Evolutionary conservation across 1,140 invertebrate genomes (phyloP).

Genomic region (Trinorchestia longiramus): DNA sequence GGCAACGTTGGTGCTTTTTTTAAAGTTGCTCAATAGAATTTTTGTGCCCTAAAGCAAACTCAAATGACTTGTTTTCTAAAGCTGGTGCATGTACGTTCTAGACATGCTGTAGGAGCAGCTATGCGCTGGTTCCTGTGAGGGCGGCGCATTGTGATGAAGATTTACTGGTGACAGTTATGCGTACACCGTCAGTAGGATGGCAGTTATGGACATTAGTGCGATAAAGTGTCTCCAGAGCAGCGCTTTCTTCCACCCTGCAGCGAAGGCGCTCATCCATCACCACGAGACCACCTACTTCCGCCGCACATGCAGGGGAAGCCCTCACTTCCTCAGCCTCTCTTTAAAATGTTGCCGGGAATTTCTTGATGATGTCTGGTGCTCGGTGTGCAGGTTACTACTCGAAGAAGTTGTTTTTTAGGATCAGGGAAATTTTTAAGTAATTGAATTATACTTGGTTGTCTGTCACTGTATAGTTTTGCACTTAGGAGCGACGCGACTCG

Average conservation of each 20-base stretch:
- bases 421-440: too few species aligned
- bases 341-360: neutral
- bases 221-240: slow-evolving; percentile 5
- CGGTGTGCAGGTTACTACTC: too few species aligned
- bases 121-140: neutral
- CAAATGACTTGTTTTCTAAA: neutral
- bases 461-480: too few species aligned
- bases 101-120: neutral
- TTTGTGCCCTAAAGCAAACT: neutral
- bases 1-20: neutral
- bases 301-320: neutral
- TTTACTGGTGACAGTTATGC: slow-evolving; percentile 36
- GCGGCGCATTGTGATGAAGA: slow-evolving; percentile 11
- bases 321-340: neutral
- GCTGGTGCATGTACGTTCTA: neutral
- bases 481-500: too few species aligned
- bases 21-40: neutral
- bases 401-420: too few species aligned
- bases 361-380: too few species aligned
- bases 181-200: neutral
- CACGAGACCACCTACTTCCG: neutral
- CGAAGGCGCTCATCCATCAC: neutral
- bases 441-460: too few species aligned
- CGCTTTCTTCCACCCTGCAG: slow-evolving; percentile 17
- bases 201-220: slow-evolving; percentile 25